Evolutionary conservation across 2,888 invertebrate species (phyloP).

Genomic region (Drosophila leonis): DNA sequence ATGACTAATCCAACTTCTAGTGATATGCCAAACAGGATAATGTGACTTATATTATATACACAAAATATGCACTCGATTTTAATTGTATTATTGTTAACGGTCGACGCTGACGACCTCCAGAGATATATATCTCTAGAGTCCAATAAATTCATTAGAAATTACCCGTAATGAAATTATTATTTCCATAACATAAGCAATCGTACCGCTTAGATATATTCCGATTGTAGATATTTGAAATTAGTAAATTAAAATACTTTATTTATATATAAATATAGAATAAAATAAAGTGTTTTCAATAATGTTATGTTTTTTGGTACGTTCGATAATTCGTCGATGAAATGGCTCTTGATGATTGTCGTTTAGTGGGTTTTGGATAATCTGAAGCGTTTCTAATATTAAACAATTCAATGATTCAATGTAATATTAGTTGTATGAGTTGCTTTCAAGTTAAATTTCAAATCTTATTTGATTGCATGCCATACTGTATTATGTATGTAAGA

Average conservation of each 20-base stretch:
- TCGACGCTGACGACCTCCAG: not conserved
- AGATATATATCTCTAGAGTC: conserved; percentile 12
- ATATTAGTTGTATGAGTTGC: too few relatives aligned
- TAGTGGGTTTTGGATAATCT: too few relatives aligned
- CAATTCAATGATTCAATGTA: too few relatives aligned
- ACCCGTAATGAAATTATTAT: too few relatives aligned
- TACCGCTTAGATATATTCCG: not conserved
- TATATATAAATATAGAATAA: not conserved
- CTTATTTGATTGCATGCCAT: conserved; percentile 38
- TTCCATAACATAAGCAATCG: too few relatives aligned
- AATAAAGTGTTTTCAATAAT: not conserved
- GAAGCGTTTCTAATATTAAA: not conserved
- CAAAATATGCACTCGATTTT: not conserved
- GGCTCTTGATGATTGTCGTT: not conserved
- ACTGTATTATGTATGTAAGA: conserved; percentile 64
- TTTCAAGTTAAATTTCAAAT: conserved; percentile 7
- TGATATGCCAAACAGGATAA: not conserved
- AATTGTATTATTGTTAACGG: not conserved
- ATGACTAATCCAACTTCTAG: conserved; percentile 42
- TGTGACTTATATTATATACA: not conserved
- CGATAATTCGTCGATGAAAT: not conserved
- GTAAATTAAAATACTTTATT: not conserved
- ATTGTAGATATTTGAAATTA: not conserved
- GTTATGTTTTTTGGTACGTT: too few relatives aligned
- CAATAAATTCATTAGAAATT: conserved; percentile 35